Conservation (phyloP, 2,797 vertebrate species). For the Mormyrus hasselquistii region DNA sequence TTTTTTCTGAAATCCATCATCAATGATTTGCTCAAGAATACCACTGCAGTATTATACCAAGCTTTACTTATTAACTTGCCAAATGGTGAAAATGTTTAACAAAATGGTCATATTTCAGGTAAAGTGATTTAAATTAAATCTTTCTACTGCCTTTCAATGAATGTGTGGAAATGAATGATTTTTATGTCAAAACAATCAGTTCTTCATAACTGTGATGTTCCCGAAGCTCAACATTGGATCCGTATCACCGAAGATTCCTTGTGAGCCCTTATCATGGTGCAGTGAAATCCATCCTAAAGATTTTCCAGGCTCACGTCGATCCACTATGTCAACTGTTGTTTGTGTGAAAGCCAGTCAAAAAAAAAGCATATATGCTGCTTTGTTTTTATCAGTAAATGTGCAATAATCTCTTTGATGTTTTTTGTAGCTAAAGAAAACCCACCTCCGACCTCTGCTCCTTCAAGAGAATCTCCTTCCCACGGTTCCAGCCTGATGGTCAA, state of each 20-base stretch:
- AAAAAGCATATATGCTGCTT: background rate
- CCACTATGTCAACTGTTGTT: background rate
- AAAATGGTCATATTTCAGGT: background rate
- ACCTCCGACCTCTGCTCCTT: constrained; percentile 25
- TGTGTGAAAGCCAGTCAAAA: background rate
- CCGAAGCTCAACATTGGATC: background rate
- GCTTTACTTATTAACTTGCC: background rate
- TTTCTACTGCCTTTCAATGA: background rate
- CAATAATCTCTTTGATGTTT: background rate
- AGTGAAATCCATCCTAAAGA: background rate
- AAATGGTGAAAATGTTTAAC: background rate
- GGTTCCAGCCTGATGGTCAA: constrained; percentile 41
- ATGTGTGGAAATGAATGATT: background rate
- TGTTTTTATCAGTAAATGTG: background rate
- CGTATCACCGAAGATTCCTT: background rate
- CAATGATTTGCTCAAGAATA: background rate
- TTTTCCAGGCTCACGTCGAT: background rate
- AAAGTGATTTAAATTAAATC: background rate
- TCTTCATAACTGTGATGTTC: background rate
- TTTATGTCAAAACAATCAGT: background rate
- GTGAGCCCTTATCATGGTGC: background rate
- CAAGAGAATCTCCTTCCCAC: constrained; percentile 30
- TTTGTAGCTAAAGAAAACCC: constrained; percentile 46
- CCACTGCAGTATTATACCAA: background rate
- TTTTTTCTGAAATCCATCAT: background rate